Evolutionary conservation across 2,113 vertebrate species (phyloP), one percentile per base, ranked within the genome.

Genomic region (Corythoichthys intestinalis): DNA sequence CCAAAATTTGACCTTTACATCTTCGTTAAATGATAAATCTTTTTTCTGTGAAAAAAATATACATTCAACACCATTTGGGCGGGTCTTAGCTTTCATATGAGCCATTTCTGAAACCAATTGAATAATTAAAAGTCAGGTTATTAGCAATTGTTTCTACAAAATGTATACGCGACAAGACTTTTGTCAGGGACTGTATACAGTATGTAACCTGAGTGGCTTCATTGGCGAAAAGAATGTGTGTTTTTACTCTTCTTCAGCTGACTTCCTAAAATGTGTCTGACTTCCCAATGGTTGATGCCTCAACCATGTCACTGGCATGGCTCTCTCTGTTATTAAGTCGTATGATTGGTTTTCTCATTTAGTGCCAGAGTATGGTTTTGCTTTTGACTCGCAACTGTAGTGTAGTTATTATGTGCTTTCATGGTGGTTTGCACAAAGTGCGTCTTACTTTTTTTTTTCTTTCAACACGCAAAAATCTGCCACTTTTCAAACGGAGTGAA

Each of bases 371-470:
- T 57, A 57, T 6, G 54, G 20, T 14, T 34, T 35, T 20, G 28
- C 28, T 20, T 57, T 38, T 38, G 12, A 38, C 13, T 14, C 57
- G n/a, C 6, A 28, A 17, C 35, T 17, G 37, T 17, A 11, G 38
- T 38, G 38, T 61, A 17, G 37, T 41, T n/a, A 60, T 60, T 60
- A 41, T 61, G 59, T 61, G 37, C 58, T 60, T 60, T 41, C 37
- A 41, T 9, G 58, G 58, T 14, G 14, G 14, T 60, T 61, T 41
- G 38, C 59, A 1, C 10, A 17, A 1, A 38, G 6, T 39, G 34
- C 12, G 6, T 58, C 57, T 58, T 15, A 39, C 39, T 35, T 4
- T 10, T 56, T 53, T 59, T 38, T 59, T 35, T 38, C 37, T 15
- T 37, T 15, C 38, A 61, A 41, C 58, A 60, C 39, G 58, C 58